These are phyloP conservation scores for Trogon surrucura DNA, from an alignment of 2,113 vertebrate species.

Conservation along the genomic window DNA sequence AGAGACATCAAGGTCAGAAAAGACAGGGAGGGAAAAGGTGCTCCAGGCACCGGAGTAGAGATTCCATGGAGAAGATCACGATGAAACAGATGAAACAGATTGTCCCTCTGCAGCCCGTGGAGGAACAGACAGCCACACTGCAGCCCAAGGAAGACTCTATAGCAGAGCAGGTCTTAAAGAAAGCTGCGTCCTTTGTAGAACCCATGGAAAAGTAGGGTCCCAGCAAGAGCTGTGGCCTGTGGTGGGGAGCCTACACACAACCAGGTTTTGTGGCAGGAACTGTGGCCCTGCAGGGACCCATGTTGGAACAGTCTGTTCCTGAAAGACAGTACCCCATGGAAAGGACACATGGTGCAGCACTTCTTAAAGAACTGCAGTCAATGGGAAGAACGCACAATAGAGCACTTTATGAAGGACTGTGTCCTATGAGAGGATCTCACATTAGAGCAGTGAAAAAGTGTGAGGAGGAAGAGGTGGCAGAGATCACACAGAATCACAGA, in stretches of 20 bases:
- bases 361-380: neutral
- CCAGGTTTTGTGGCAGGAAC: neutral
- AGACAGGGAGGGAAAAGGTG: neutral
- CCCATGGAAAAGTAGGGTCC: rapidly evolving
- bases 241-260: rapidly evolving
- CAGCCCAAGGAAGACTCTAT: neutral
- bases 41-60: neutral
- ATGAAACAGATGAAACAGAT: neutral
- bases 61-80: neutral
- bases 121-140: neutral
- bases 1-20: neutral
- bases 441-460: rapidly evolving
- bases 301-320: neutral
- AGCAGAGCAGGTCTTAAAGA: neutral
- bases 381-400: neutral
- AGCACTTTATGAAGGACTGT: neutral
- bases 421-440: rapidly evolving
- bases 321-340: neutral
- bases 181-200: neutral
- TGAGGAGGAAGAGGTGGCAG: rapidly evolving
- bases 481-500: no score
- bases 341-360: neutral
- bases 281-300: rapidly evolving
- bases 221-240: neutral
- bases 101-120: neutral